Base-by-base conservation (phyloP, 2,113 vertebrate species). In the Murina feae region DNA sequence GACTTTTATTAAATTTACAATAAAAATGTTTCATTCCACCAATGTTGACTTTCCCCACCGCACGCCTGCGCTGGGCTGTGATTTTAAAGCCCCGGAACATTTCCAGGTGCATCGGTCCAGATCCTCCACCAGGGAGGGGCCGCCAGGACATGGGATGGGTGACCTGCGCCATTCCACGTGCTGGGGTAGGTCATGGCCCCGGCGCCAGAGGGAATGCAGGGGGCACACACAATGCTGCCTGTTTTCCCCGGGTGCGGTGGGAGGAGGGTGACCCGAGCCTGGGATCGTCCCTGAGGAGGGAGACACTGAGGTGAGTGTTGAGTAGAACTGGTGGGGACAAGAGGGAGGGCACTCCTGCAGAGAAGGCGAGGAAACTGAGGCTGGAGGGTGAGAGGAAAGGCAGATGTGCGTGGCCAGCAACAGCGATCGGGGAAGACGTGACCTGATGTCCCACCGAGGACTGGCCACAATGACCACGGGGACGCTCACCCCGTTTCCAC, bases 401-500 rank as follows among this genome's bases (percentile, higher is more conserved):
- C 23, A 9, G 55, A 9, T 1, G 23, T 25, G 21, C 21, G 23
- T 18, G 39, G 68, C 69, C 4, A 39, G 35, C 37, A 28, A 42
- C 37, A 25, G 21, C 69, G 14, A 37, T 28, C 69, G 13, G 23
- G 35, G 69, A 39, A 0, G 21, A 7, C 4, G 9, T 0, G 9
- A 2, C 4, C 4, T 0, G 1, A 6, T 0, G 60, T 6, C 25
- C 28, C 14, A 0, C 10, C 14, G 1, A 32, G 35, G 76, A 11
- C 6, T 5, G 8, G 37, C 8, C 47, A 28, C 60, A 1, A n/a
- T 0, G 4, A 8, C 1, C 0, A 12, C 7, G 1, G 17, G 0
- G 9, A 32, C 20, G 20, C 21, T 3, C 1, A 0, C 1, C 0
- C 1, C 0, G 47, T 17, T 11, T 21, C 0, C 0, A 9, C 65